phyloP scores from a whole-genome alignment of 2,888 invertebrate genomes.

The Apodemia duryi region DNA sequence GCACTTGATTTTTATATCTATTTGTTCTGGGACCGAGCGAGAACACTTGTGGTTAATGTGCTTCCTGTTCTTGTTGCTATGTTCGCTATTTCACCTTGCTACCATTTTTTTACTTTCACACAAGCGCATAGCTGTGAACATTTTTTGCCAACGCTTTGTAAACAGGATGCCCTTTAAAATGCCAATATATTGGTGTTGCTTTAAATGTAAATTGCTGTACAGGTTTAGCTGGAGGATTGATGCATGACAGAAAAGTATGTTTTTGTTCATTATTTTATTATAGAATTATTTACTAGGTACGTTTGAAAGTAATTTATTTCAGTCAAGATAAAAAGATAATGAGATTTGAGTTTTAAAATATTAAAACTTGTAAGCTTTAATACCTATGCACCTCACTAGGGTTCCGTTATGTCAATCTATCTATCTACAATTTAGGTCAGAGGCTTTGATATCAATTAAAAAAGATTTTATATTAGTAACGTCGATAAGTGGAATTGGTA shows the following conservation, averaged over 20 bases:
- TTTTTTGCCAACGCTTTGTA: not conserved
- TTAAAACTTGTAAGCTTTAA: no score
- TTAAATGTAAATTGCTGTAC: not conserved
- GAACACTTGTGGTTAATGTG: not conserved
- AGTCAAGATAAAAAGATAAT: no score
- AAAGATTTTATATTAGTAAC: no score
- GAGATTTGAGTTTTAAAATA: no score
- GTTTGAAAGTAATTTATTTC: no score
- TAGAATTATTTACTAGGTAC: not conserved
- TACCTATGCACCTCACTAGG: no score
- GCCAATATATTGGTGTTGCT: not conserved
- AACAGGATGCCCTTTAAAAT: conserved; percentile 14
- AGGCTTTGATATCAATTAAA: no score
- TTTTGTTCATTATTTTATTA: not conserved
- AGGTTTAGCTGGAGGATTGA: conserved; percentile 7
- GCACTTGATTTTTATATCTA: not conserved
- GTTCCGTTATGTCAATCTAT: no score
- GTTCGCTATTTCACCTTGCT: conserved; percentile 11
- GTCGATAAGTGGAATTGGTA: no score
- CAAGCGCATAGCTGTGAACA: not conserved
- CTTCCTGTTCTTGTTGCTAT: conserved; percentile 5
- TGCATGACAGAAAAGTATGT: not conserved
- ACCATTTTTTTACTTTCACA: conserved; percentile 14
- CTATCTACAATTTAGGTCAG: no score
- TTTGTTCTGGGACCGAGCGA: not conserved